phyloP scores from a whole-genome alignment of 1,140 invertebrate genomes.

The Sycophila sp. region DNA sequence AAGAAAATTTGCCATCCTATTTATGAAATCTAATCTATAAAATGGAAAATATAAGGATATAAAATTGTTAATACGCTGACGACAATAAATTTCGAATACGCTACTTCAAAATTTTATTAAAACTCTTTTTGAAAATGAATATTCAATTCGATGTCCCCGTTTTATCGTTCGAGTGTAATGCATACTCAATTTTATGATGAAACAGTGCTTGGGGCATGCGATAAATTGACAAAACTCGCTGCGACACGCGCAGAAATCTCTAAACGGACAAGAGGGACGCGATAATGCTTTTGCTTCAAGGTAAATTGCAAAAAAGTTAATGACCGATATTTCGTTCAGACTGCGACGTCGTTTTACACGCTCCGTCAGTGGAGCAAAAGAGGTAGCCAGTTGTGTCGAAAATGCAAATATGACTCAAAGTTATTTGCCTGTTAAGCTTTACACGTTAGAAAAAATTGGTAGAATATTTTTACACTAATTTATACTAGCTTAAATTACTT shows the following conservation, averaged over 20 bases:
- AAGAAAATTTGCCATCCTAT: too few species aligned
- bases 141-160: too few species aligned
- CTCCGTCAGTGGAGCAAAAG: too few species aligned
- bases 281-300: constrained; percentile 39
- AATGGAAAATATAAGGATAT: too few species aligned
- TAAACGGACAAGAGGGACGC: constrained; percentile 5
- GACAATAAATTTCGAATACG: too few species aligned
- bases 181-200: constrained; percentile 1
- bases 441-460: too few species aligned
- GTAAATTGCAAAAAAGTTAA: constrained; percentile 38
- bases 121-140: too few species aligned
- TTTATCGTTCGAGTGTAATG: neutral
- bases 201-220: neutral
- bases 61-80: too few species aligned
- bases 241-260: constrained; percentile 10
- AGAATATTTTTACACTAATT: too few species aligned
- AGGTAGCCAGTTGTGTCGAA: neutral
- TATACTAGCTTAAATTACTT: too few species aligned
- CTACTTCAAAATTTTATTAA: too few species aligned
- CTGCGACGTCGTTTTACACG: constrained; percentile 1
- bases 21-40: too few species aligned
- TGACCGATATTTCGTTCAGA: constrained; percentile 37
- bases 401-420: neutral
- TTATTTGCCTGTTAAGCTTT: neutral
- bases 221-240: neutral